Evolutionary conservation across 1,140 invertebrate species (phyloP), one percentile per base, ranked within the genome.

Genomic region (Listronotus oregonensis): DNA sequence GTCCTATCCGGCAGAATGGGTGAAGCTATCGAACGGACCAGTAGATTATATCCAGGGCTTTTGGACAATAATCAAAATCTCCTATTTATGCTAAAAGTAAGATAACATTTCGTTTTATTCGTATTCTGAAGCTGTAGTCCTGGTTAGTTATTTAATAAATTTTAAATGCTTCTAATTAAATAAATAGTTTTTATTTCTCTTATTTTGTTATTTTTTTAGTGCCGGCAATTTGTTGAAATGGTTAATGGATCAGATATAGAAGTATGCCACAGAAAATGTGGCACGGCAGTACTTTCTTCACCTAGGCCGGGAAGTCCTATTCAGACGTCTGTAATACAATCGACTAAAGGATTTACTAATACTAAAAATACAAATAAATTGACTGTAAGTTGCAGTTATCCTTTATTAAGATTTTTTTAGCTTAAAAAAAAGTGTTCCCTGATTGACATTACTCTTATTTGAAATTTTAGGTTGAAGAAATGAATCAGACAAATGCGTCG

Each of bases 191-290:
- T 3, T 27, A 27, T 27, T 27, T 27, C 21, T 27, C 21, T 27
- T 27, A 27, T 27, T 27, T 37, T 32, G 12, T 61, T 40, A 50
- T 15, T 14, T 5, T 21, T 64, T 10, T 52, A 65, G 80, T 97
- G 95, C 81, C 88, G 97, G 69, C 96, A 99, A 82, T 99, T 99
- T 82, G 92, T 99, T 21, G 97, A 99, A 82, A 93, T 93, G 91
- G 90, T 93, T 54, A 93, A 92, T 78, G 91, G 91, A 52, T 87
- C 89, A 44, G 91, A 93, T 78, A 86, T 89, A 12, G 88, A 90
- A 80, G 83, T 89, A 46, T 80, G 80, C 71, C 69, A 73, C 50
- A 68, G 76, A 51, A 71, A 72, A 50, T 76, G 69, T 61, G 68
- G 67, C 21, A 55, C 56, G 8, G 44, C 67, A 27, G 39, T 54